These are phyloP conservation scores for Pheosia gnoma DNA, from an alignment of 2,888 invertebrate genomes.

Conservation along the genomic window DNA sequence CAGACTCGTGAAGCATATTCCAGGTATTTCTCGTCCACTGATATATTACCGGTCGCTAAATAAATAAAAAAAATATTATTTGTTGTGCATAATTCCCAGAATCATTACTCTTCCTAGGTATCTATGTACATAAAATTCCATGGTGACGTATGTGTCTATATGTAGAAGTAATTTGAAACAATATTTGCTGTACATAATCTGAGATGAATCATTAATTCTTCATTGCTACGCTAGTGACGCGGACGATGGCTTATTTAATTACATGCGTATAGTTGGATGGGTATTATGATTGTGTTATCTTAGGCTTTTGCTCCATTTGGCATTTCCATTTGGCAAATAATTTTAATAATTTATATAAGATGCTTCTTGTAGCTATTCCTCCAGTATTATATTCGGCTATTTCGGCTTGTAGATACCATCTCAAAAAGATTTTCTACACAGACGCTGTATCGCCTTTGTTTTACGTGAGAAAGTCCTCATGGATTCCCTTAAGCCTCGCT, in stretches of 20 bases:
- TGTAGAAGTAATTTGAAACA: background rate
- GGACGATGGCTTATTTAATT: background rate
- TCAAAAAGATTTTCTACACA: too few relatives aligned
- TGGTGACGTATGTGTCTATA: background rate
- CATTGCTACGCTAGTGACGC: background rate
- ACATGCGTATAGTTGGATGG: background rate
- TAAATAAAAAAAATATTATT: too few relatives aligned
- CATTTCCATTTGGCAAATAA: too few relatives aligned
- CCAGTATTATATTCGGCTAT: too few relatives aligned
- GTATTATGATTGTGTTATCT: background rate
- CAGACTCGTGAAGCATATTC: too few relatives aligned
- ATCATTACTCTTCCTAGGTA: background rate
- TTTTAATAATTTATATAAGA: background rate
- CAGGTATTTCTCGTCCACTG: too few relatives aligned
- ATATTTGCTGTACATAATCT: background rate
- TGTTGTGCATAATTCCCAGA: background rate
- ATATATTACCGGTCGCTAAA: too few relatives aligned
- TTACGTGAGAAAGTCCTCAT: too few relatives aligned
- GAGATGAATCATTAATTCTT: background rate
- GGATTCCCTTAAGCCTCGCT: too few relatives aligned
- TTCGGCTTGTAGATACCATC: too few relatives aligned
- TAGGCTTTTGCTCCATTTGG: background rate
- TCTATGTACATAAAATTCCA: background rate
- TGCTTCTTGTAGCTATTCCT: too few relatives aligned
- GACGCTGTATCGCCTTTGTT: too few relatives aligned